These are phyloP conservation scores for Sphaeridia pumilis DNA, from an alignment of 2,888 invertebrate genomes.

Conservation along the genomic window DNA sequence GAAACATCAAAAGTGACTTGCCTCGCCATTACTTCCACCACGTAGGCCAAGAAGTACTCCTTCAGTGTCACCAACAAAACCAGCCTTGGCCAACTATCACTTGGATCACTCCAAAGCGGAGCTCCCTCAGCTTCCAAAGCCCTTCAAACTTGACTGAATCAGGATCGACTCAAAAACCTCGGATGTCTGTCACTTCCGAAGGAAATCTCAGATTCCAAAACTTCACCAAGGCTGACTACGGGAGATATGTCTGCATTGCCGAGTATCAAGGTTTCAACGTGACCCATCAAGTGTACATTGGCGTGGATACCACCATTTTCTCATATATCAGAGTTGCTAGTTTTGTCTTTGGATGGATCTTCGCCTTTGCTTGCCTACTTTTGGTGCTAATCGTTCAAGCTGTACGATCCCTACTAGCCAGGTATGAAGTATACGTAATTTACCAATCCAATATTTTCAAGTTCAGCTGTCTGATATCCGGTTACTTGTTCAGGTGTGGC, in stretches of 20 bases:
- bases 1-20: conserved; percentile 49
- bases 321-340: conserved; percentile 72
- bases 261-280: conserved; percentile 64
- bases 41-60: conserved; percentile 48
- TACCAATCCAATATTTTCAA: background rate
- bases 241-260: conserved; percentile 73
- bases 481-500: conserved; percentile 24
- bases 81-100: conserved; percentile 68
- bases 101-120: conserved; percentile 55
- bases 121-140: background rate
- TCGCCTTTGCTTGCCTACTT: conserved; percentile 65
- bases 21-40: conserved; percentile 52
- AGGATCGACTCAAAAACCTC: background rate
- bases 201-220: conserved; percentile 68
- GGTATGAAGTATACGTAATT: conserved; percentile 44
- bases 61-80: conserved; percentile 65
- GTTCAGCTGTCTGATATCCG: background rate
- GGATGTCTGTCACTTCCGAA: conserved; percentile 41
- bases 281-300: conserved; percentile 60
- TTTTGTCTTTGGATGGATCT: conserved; percentile 64
- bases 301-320: conserved; percentile 75
- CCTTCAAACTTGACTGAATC: background rate
- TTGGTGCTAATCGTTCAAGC: conserved; percentile 69
- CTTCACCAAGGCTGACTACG: conserved; percentile 53
- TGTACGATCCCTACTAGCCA: conserved; percentile 55